These are phyloP conservation scores for Corythaixoides concolor DNA, from an alignment of 2,113 vertebrate species.

Conservation along the genomic window DNA sequence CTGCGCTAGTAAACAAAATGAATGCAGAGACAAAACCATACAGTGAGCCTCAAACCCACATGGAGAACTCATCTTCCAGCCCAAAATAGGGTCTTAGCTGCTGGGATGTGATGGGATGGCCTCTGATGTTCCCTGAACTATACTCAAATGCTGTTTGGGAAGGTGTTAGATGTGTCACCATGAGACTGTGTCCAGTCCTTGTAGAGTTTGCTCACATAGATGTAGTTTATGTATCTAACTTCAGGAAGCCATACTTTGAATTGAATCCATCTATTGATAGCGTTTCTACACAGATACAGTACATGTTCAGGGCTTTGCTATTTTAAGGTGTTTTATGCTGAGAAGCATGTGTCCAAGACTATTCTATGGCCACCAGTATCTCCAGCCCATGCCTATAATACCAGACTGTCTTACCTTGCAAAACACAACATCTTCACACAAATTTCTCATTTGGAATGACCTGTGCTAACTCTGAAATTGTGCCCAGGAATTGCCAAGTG, in stretches of 20 bases:
- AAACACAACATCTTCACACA: not conserved
- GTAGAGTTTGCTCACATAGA: not conserved
- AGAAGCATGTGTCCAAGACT: not conserved
- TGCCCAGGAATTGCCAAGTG: not conserved
- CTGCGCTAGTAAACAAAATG: not conserved
- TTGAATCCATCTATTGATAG: not conserved
- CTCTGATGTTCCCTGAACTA: not conserved
- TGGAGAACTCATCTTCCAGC: not conserved
- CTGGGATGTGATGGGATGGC: not conserved
- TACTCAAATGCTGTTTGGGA: not conserved
- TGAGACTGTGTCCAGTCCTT: not conserved
- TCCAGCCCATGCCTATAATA: not conserved
- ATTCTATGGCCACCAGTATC: not conserved
- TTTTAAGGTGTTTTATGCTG: not conserved
- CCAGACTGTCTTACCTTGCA: not conserved
- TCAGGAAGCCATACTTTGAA: not conserved
- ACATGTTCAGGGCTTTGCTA: not conserved
- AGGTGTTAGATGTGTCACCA: not conserved
- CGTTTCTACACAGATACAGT: not conserved
- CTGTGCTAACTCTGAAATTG: not conserved
- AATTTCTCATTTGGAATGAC: not conserved
- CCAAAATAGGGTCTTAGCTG: not conserved
- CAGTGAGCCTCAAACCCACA: fast-evolving
- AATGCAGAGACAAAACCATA: not conserved
- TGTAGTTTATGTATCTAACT: not conserved